These are phyloP conservation scores for Megalops atlanticus DNA, from an alignment of 2,113 vertebrate species.

Conservation along the genomic window DNA sequence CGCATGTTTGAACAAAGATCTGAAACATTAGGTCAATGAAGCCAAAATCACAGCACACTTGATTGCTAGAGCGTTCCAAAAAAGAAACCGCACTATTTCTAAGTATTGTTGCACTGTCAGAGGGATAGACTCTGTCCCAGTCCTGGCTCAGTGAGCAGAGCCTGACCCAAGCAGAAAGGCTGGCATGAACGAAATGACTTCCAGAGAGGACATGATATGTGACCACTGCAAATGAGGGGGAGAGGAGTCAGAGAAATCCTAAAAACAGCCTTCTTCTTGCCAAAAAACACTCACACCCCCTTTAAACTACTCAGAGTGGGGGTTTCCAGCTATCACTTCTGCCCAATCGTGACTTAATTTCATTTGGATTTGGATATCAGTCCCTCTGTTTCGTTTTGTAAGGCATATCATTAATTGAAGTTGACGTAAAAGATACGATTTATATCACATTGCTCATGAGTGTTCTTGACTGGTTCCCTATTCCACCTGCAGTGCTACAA, in stretches of 20 bases:
- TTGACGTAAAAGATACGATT: too few species aligned
- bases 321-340: too few species aligned
- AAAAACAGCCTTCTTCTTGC: not conserved
- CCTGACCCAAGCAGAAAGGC: not conserved
- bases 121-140: not conserved
- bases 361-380: too few species aligned
- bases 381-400: too few species aligned
- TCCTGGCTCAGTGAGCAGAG: not conserved
- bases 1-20: not conserved
- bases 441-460: too few species aligned
- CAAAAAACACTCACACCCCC: too few species aligned
- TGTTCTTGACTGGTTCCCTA: too few species aligned
- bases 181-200: not conserved
- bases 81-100: not conserved
- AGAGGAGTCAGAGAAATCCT: not conserved
- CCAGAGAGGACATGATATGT: not conserved
- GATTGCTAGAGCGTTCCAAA: not conserved
- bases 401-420: too few species aligned
- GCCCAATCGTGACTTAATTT: too few species aligned
- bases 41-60: not conserved
- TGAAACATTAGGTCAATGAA: not conserved
- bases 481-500: too few species aligned
- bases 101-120: not conserved
- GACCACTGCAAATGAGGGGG: not conserved
- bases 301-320: too few species aligned